Evolutionary conservation across 2,888 invertebrate species (phyloP), one percentile per base, ranked within the genome.

Genomic region (Ametastegia equiseti): DNA sequence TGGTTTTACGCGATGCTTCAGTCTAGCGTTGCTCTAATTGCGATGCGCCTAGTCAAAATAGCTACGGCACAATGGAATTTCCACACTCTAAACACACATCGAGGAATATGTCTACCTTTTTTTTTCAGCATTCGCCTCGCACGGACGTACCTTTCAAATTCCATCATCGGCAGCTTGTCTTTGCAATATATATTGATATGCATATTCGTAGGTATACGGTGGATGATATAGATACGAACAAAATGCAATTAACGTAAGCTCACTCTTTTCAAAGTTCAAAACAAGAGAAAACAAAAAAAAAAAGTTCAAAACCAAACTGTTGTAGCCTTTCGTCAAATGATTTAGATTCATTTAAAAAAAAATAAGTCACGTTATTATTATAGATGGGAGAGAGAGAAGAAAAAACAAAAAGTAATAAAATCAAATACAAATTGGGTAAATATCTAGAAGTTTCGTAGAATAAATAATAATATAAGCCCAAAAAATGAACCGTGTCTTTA

Each of bases 161-260:
- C 78, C 78, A 78, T 78, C 39, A 78, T 78, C 78, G 42, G 63
- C 78, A 78, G 63, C 78, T 30, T 60, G 23, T 78, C 23, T 60
- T 60, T 60, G 78, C 78, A 63, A 63, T 78, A 60, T n/a, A n/a
- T 63, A 54, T 54, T 78, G 78, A 78, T 78, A 78, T 78, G 78
- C 60, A 60, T 78, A 60, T 78, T 27, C 60, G 78, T 63, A 78
- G 60, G 78, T 78, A 78, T 78, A 78, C 60, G n/a, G 27, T 60
- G 45, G 33, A 60, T 78, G 27, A 60, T 60, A 9, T 54, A 54
- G 54, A 78, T 78, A 63, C 60, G 78, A 60, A 78, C 60, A 60
- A 60, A 78, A 45, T 63, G 78, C 42, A 42, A 63, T n/a, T n/a
- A n/a, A 78, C 19, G 11, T 11, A 50, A 57, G 57, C 45, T 78